phyloP scores from a whole-genome alignment of 64 coral and sea anemone species.

The Montipora efflorescens region DNA sequence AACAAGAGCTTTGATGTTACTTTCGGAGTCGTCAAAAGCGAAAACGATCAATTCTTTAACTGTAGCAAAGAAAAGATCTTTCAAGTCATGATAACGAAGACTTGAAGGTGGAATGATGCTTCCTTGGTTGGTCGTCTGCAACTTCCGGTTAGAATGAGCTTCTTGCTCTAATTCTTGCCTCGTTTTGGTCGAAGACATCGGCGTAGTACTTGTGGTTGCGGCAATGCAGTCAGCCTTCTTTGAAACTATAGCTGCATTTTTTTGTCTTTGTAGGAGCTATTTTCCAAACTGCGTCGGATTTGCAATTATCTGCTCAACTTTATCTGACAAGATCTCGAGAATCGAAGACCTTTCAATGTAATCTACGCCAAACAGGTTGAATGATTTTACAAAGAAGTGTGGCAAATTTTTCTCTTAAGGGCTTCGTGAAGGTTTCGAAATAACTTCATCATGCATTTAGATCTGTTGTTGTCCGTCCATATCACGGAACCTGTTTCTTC shows the following conservation, averaged over 20 bases:
- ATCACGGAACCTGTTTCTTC: too few relatives aligned
- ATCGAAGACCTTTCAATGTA: constrained; percentile 33
- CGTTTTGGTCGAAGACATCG: too few relatives aligned
- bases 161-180: too few relatives aligned
- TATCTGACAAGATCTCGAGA: not conserved
- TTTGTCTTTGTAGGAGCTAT: too few relatives aligned
- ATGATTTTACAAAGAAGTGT: constrained; percentile 70
- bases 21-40: not conserved
- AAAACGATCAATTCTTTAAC: not conserved
- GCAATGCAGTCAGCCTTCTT: too few relatives aligned
- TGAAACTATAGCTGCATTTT: too few relatives aligned
- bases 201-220: too few relatives aligned
- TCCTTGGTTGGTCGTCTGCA: too few relatives aligned
- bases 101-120: not conserved
- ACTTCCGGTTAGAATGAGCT: too few relatives aligned
- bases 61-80: not conserved
- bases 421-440: not conserved
- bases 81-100: constrained; percentile 6
- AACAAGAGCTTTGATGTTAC: not conserved
- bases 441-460: not conserved
- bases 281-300: constrained; percentile 32
- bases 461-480: too few relatives aligned
- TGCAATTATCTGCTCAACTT: constrained; percentile 45
- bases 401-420: constrained; percentile 25
- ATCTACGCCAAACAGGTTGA: constrained; percentile 58